Base-by-base conservation (phyloP, 2,113 vertebrate species). In the Ceratotherium simum region DNA sequence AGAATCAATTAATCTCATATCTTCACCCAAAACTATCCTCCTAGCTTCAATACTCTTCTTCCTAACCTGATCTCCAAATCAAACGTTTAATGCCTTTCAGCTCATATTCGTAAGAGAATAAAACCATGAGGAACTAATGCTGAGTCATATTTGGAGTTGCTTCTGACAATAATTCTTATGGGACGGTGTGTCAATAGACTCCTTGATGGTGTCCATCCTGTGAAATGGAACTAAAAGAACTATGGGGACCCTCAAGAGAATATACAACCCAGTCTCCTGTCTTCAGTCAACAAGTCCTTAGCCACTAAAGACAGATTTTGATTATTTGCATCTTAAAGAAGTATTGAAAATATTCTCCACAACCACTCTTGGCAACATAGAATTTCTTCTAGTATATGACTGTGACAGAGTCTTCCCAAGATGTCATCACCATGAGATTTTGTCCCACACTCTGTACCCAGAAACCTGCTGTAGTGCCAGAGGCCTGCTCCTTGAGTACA, bases 271-370 rank as follows among this genome's bases (percentile, higher is more conserved):
- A 36, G 54, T 82, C 18, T 67, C 36, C 48, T 56, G 3, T 72
- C 54, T 84, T 79, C 42, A 64, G n/a, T 70, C 16, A 80, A 54
- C 2, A 58, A 58, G 48, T 64, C 33, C 46, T 88, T 60, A 89
- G 21, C 46, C 79, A 39, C 25, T 79, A 67, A 83, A 93, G 54
- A 88, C 17, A 62, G 18, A 51, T 60, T 27, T 60, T 78, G 39
- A 89, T n/a, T 94, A 36, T 70, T 13, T 87, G 36, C 29, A 78
- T 73, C 79, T 76, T 96, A 36, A 96, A 81, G 33, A 85, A 25
- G 16, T 72, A 33, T 48, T 82, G 17, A 39, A 72, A 93, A 85
- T 29, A 60, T 87, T 81, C 36, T 87, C 39, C 33, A 75, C 29
- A 87, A 54, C 25, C 56, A 88, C 7, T 65, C 23, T 64, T 72